Evolutionary conservation across 2,113 vertebrate species (phyloP).

Genomic region (Chroicocephalus ridibundus): DNA sequence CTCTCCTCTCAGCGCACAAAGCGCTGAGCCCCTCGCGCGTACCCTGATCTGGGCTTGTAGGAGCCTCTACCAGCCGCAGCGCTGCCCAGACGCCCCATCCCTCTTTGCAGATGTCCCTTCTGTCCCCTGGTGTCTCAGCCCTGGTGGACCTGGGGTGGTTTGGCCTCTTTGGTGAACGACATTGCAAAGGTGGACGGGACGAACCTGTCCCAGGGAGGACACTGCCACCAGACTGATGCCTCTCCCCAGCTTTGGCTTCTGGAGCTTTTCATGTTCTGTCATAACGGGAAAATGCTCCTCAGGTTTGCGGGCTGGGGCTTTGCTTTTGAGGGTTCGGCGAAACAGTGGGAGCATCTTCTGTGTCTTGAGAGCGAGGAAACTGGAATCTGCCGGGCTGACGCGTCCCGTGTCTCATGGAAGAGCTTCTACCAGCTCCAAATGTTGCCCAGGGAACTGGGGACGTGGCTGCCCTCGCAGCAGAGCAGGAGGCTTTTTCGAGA

Average conservation of each 20-base stretch:
- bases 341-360: not conserved
- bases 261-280: not conserved
- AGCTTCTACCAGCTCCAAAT: not conserved
- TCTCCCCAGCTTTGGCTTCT: not conserved
- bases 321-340: not conserved
- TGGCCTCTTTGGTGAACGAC: not conserved
- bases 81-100: not conserved
- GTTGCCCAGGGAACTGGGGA: not conserved
- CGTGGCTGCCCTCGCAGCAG: not conserved
- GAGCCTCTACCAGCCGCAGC: not conserved
- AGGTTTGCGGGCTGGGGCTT: not conserved
- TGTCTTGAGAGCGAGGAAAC: not conserved
- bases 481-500: not conserved
- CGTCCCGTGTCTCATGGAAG: not conserved
- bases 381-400: not conserved
- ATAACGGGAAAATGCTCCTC: not conserved
- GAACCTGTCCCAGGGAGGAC: not conserved
- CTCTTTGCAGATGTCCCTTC: not conserved
- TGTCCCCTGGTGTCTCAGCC: not conserved
- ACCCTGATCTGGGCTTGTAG: accelerated
- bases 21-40: accelerated
- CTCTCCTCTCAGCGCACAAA: no score
- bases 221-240: not conserved
- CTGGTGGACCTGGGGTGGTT: not conserved
- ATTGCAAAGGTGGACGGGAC: not conserved